Evolutionary conservation across 1,140 invertebrate species (phyloP).

Genomic region (Melipona quadrifasciata): DNA sequence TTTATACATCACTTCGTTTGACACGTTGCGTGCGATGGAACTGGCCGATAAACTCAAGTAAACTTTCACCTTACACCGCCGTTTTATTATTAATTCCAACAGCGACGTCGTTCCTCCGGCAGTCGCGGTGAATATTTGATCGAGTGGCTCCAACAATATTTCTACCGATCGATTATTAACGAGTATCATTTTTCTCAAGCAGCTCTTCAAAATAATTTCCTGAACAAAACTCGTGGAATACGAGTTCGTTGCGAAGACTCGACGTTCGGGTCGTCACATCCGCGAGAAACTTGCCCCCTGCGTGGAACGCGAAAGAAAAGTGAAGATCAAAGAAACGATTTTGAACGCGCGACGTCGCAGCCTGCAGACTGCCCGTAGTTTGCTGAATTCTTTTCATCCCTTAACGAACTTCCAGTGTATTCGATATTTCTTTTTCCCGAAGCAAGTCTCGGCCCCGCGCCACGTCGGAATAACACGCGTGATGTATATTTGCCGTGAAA

Average conservation of each 20-base stretch:
- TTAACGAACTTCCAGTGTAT: not conserved
- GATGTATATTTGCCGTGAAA: not conserved
- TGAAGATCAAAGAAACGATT: not conserved
- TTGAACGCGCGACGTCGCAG: not conserved
- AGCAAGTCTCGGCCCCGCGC: too few relatives aligned
- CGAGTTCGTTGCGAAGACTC: too few relatives aligned
- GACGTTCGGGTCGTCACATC: too few relatives aligned
- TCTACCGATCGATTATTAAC: not conserved
- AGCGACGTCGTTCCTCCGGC: not conserved
- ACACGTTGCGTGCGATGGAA: constrained; percentile 9
- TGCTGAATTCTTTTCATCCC: not conserved
- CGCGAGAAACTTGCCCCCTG: too few relatives aligned
- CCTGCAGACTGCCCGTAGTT: not conserved
- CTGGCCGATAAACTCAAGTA: constrained; percentile 11
- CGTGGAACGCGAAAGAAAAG: not conserved
- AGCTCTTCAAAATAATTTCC: not conserved
- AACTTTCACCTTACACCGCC: not conserved
- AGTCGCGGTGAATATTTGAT: not conserved
- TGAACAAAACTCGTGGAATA: too few relatives aligned
- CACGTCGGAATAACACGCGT: not conserved
- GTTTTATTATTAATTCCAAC: constrained; percentile 2
- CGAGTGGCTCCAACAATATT: not conserved
- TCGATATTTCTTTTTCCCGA: not conserved
- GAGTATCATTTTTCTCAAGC: not conserved
- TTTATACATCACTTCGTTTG: constrained; percentile 7